Base-by-base conservation (phyloP, 2,888 invertebrate species). In the Drosophila trichaetosa region DNA sequence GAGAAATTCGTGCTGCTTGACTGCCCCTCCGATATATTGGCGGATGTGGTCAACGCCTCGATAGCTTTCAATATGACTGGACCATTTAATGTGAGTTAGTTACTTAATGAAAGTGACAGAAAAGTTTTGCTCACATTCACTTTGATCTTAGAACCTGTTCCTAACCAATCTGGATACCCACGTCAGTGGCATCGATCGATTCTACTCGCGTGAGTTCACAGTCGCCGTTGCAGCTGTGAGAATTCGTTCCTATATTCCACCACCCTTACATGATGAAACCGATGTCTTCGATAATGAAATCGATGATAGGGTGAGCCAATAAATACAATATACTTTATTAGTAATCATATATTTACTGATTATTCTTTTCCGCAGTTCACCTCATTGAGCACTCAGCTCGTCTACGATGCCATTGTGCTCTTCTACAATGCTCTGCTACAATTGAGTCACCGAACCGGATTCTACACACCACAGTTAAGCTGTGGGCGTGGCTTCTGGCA, bases 391-490 rank as follows among this genome's bases (percentile, higher is more conserved):
- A 60, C 76, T 2, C 90, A 91, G 60, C 71, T 99, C 74, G 97
- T 98, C 95, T 98, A 98, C 93, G 99, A 99, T 92, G 98, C 98
- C 0, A 97, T 99, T 59, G 96, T 97, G 92, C 94, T 99, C 75
- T 98, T 98, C 93, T 97, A 97, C 61, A 97, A 97, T 93, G 98
- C 98, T 11, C 94, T 99, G 0, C 96, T 75, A 0, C 74, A 79
- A 46, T 42, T 91, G 10, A 79, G 83, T 31, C 70, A 82, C 21
- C 21, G 56, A 0, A 21, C 72, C 1, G 73, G 74, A 1, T 90
- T 87, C 36, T 80, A 83, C 21, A 77, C 79, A 13, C 93, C 91
- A 0, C 80, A 79, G 13, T 54, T 89, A 4, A 66, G 73, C 33
- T 93, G 93, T 68, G 86, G 84, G 2, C 74, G 71, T 34, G 78